These are phyloP conservation scores for Mormoops blainvillei DNA, from an alignment of 2,113 vertebrate species.

Conservation along the genomic window DNA sequence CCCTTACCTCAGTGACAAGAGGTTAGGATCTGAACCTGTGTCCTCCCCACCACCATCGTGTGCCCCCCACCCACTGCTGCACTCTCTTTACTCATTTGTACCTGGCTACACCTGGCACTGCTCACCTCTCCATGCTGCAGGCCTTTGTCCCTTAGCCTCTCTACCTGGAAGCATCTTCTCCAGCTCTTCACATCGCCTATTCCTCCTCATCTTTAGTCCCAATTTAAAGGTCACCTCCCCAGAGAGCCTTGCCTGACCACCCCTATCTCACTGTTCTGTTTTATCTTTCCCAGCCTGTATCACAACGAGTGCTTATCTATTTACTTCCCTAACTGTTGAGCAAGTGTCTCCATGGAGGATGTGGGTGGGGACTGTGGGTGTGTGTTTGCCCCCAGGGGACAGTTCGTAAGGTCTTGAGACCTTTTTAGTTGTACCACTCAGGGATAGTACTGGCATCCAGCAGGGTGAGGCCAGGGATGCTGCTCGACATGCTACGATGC, in stretches of 20 bases:
- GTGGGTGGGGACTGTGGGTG: too few species aligned
- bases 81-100: accelerated
- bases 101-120: background rate
- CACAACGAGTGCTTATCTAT: too few species aligned
- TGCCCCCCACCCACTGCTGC: background rate
- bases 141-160: background rate
- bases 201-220: too few species aligned
- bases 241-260: background rate
- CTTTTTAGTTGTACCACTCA: background rate
- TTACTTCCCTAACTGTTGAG: background rate
- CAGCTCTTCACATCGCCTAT: background rate
- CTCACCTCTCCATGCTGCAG: background rate
- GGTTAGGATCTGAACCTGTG: accelerated
- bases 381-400: background rate
- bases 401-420: background rate
- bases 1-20: background rate
- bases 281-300: background rate
- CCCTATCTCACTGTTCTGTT: accelerated
- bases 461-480: background rate
- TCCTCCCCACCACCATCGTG: accelerated
- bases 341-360: background rate
- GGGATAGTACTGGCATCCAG: accelerated
- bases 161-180: background rate
- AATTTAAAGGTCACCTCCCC: background rate
- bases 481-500: background rate